Percentiles rank a stretch among this genome's conserved stretches.
Conservation (phyloP, 1,140 invertebrate genomes). For the Hyphantria cunea region DNA sequence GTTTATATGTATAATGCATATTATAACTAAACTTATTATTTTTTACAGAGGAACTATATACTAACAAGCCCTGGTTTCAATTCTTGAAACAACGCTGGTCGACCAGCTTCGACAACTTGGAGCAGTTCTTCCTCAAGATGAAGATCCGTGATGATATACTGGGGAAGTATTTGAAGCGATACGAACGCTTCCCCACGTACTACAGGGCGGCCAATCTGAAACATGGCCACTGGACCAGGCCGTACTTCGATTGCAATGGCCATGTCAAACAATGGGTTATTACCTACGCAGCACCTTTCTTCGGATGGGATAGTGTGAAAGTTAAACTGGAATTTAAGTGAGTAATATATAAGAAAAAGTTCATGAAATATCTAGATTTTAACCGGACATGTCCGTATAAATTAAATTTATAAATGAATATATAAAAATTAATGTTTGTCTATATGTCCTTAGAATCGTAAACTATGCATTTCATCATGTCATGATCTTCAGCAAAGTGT, state of each 20-base stretch:
- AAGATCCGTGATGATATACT: constrained; percentile 94
- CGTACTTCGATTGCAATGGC: constrained; percentile 97
- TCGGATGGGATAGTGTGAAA: constrained; percentile 97
- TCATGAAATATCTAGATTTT: no score
- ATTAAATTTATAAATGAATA: no score
- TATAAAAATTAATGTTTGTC: no score
- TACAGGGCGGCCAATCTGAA: constrained; percentile 92
- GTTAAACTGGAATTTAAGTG: constrained; percentile 96
- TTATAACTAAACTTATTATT: no score
- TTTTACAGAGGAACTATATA: constrained; percentile 88
- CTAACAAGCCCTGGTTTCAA: constrained; percentile 93
- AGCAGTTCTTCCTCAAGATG: constrained; percentile 96
- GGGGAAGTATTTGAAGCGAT: constrained; percentile 90
- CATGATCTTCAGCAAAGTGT: no score
- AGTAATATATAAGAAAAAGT: constrained; percentile 81
- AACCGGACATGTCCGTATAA: no score
- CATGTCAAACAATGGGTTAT: constrained; percentile 97
- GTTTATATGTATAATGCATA: no score
- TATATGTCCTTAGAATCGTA: no score
- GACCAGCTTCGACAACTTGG: constrained; percentile 95
- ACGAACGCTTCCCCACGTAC: constrained; percentile 94
- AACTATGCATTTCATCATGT: no score
- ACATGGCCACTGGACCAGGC: constrained; percentile 96
- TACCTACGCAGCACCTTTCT: constrained; percentile 97
- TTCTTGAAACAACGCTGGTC: constrained; percentile 96